Base-by-base conservation (phyloP, 1,140 invertebrate species). In the Formica exsecta region DNA sequence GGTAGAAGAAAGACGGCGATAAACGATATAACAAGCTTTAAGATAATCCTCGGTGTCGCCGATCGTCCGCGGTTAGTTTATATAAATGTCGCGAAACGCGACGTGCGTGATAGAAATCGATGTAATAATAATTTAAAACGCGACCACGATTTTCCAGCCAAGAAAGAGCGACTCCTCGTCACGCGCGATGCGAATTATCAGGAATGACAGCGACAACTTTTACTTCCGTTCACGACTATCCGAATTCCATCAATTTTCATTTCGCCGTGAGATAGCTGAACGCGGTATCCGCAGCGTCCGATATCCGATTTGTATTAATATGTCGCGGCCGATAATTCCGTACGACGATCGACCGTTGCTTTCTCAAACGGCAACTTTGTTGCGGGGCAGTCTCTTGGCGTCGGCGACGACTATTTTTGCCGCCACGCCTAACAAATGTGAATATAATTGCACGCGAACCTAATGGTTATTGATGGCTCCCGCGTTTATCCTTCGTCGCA, bases 401-500 rank as follows among this genome's bases (percentile, higher is more conserved):
- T 16, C 41, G 41, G 9, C 70, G 13, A 70, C 13, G 61, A 19
- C n/a, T 64, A 81, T 79, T 79, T 75, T 57, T 59, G 32, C 16
- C 54, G 22, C 29, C 36, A 57, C 73, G 88, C 86, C 87, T 93
- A 92, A 93, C 92, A 91, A 93, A 94, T 93, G 93, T 89, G 89
- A 74, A 92, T 94, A 93, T 94, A 95, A 95, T 94, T 94, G 92
- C 92, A 89, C 91, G 88, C 87, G 89, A 92, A 89, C 89, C 92
- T 94, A 95, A 94, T 94, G 93, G 87, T 94, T 94, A 94, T 95
- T 92, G 93, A 95, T 94, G 93, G 89, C 80, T 84, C 89, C 87
- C 89, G 89, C 87, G 87, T 36, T 38, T 68, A 6, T 51, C 59
- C 61, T 11, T 41, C 25, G 29, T 62, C 32, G 61, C 74, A 65